Percentiles rank a stretch among this genome's conserved stretches.
Conservation (phyloP, 2,888 invertebrate species). For the Petrolisthes manimaculis region DNA sequence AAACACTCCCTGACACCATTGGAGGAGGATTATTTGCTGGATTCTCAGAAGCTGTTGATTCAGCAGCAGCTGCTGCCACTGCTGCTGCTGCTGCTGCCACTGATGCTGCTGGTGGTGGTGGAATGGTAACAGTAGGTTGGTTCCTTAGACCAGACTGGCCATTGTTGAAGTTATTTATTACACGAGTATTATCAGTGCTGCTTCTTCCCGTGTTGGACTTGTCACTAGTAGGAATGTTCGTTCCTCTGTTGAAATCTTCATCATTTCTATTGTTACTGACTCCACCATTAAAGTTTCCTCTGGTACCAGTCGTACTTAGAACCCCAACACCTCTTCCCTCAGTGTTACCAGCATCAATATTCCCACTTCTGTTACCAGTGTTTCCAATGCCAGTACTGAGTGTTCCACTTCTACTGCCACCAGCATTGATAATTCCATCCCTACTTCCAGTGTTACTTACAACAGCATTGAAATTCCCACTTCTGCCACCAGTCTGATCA, state of each 20-base stretch:
- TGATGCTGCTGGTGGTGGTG: conserved; percentile 2
- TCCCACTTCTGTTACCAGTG: too few species aligned
- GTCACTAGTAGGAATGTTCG: neutral
- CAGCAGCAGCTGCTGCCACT: neutral
- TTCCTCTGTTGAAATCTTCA: neutral
- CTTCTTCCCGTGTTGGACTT: too few species aligned
- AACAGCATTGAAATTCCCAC: neutral
- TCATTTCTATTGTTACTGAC: neutral
- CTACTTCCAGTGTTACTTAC: neutral
- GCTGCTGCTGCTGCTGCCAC: conserved; percentile 4
- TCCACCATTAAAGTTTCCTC: neutral
- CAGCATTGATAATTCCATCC: neutral
- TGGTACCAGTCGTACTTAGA: neutral
- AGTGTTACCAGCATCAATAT: neutral
- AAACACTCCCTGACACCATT: neutral
- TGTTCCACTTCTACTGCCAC: neutral
- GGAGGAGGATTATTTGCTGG: neutral
- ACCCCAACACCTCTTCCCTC: too few species aligned
- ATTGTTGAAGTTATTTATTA: too few species aligned
- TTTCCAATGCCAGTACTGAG: neutral
- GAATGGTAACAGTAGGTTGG: neutral
- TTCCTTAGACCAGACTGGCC: neutral
- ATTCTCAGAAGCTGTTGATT: neutral
- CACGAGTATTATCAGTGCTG: too few species aligned
- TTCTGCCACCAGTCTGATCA: neutral